Evolutionary conservation across 2,797 vertebrate genomes (phyloP), one percentile per base, ranked within the genome.

Genomic region (Buceros bicornis): DNA sequence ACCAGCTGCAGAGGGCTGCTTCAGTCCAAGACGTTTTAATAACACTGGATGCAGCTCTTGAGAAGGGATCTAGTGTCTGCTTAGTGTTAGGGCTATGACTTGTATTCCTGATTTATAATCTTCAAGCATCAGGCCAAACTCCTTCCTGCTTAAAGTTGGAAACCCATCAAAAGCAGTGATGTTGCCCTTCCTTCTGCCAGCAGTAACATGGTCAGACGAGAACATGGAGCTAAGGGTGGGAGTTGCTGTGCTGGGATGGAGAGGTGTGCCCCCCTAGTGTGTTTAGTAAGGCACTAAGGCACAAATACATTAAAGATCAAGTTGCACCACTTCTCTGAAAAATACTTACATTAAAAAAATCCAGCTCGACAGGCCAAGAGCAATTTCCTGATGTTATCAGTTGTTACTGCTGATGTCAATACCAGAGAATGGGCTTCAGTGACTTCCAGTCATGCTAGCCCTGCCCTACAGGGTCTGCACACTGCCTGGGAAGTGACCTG

Each of bases 1-100:
- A 92, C 57, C 87, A 95, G 89, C 82, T 94, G 84, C 91, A 64
- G 67, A 72, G 51, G 29, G n/a, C 31, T 87, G 65, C 47, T 87
- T 28, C 18, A 61, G 61, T 53, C 45, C 76, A 74, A 83, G 80
- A 69, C 0, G 2, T 85, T 90, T 91, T 71, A 93, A 79, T 82
- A 94, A 89, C 61, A 31, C 45, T 51, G 71, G 78, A 93, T 1
- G 1, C 29, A 82, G 37, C 35, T 76, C 82, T 87, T 81, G 60
- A 89, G 62, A 48, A 91, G 42, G 78, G 61, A 93, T 86, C 82
- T 56, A 22, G 3, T 90, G 48, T 65, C 92, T 93, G 72, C 72
- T 83, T 82, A 92, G 57, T 50, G 54, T 88, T 80, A 83, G 42
- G 42, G 48, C 40, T 82, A 26, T 60, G 62, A 92, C 48, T 79